A percentile compares a stretch with the other conserved stretches of the same genome.
These are phyloP conservation scores for Myiozetetes cayanensis DNA, from an alignment of 2,113 vertebrate species.

Conservation along the genomic window DNA sequence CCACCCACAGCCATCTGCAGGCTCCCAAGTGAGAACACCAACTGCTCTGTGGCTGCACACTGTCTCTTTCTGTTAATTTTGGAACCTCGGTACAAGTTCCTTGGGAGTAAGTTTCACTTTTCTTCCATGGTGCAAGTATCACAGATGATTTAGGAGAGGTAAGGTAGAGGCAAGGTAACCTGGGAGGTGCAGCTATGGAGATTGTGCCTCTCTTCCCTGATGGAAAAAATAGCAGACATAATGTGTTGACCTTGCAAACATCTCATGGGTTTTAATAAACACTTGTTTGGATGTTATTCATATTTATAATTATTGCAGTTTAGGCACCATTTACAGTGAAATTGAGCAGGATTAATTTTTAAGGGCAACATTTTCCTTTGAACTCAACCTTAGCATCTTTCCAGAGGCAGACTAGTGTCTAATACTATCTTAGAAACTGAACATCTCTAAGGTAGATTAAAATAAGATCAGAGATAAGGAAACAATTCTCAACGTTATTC, in stretches of 20 bases:
- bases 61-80: constrained; percentile 67
- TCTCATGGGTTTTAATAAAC: neutral
- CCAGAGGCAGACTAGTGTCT: neutral
- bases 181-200: neutral
- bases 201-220: neutral
- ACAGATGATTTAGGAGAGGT: neutral
- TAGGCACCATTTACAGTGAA: constrained; percentile 4
- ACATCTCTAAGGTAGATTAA: neutral
- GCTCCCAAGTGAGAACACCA: constrained; percentile 71
- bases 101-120: constrained; percentile 48
- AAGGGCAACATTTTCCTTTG: neutral
- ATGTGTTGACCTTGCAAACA: constrained; percentile 5
- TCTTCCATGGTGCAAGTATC: constrained; percentile 14
- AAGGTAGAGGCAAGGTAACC: neutral
- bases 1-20: constrained; percentile 78
- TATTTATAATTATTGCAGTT: neutral
- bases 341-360: neutral
- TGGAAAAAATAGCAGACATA: constrained; percentile 3
- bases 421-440: neutral
- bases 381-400: neutral
- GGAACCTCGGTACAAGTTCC: constrained; percentile 48
- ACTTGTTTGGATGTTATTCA: neutral
- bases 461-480: neutral
- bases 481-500: neutral
- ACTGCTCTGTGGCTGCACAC: constrained; percentile 56